Evolutionary conservation across 2,797 vertebrate species (phyloP), one percentile per base, ranked within the genome.

Genomic region (Molossus molossus): DNA sequence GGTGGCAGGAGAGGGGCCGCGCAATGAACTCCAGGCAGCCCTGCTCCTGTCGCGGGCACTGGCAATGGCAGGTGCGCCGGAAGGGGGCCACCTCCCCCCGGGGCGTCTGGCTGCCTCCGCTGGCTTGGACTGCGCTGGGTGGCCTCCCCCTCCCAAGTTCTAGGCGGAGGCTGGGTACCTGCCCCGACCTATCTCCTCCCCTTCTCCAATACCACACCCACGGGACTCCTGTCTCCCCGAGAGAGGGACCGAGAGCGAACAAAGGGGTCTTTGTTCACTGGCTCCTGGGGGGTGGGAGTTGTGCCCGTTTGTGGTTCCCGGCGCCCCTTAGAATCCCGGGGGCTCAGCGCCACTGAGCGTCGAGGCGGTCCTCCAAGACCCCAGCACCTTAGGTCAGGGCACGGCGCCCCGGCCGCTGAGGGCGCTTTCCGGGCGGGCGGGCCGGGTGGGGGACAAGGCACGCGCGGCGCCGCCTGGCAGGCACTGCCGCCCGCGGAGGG

Each of bases 231-330:
- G 94, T 45, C 95, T 97, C 97, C 93, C 50, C 0, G 50, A 85
- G 96, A 92, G 79, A 90, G 93, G 97, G 96, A 90, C 95, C 0
- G 33, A 65, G 96, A 72, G 29, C 53, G 96, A 97, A 98, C 97
- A 97, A 98, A 98, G 97, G 96, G 96, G 96, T 96, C 97, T 97
- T 98, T 98, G 97, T 98, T 98, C 94, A 0, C 90, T 6, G 73
- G 94, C 92, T 97, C 96, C 92, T 25, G 72, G 84, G 87, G 97
- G 90, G 87, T 62, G 94, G 94, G 93, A 90, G 87, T 65, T 21
- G 60, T 8, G 81, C 80, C 90, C 50, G 60, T 75, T 40, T 4
- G 45, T 80, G 0, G 60, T 92, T 82, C 86, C 87, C 9, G 0
- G 83, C 25, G 76, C 90, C 95, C 90, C 80, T 45, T 7, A 58